Evolutionary conservation across 2,797 vertebrate species (phyloP).

Genomic region (Euphonia xanthogaster): DNA sequence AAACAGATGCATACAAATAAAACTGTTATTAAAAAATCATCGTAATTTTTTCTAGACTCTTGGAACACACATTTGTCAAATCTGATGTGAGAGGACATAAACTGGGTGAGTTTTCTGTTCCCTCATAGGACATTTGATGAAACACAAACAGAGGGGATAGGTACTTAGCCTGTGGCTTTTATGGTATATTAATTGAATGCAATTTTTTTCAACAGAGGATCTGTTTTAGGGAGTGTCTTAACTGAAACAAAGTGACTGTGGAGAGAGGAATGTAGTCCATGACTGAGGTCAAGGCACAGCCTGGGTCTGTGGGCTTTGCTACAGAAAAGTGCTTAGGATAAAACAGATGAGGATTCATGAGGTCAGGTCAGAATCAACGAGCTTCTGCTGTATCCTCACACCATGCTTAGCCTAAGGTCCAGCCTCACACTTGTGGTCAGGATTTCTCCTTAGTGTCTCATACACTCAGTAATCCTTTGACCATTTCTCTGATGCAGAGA

Average conservation of each 20-base stretch:
- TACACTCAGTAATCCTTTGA: not conserved
- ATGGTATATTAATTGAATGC: not conserved
- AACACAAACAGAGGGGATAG: not conserved
- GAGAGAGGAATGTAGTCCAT: not conserved
- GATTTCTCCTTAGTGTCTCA: not conserved
- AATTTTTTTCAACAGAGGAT: not conserved
- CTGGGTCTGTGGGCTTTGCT: not conserved
- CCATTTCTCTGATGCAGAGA: rapidly evolving
- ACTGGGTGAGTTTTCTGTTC: not conserved
- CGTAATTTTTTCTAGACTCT: not conserved
- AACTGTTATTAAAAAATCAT: not conserved
- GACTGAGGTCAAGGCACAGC: not conserved
- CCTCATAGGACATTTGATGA: not conserved
- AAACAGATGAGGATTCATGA: not conserved
- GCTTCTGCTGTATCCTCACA: not conserved
- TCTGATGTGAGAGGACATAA: not conserved
- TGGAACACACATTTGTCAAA: not conserved
- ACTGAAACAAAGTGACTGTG: not conserved
- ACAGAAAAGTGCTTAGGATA: not conserved
- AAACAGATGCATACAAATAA: not conserved
- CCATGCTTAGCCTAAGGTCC: not conserved
- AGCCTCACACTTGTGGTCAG: not conserved
- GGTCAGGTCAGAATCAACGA: not conserved
- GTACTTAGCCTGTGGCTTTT: not conserved
- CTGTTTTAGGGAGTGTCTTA: not conserved